Conservation (phyloP, 1,140 invertebrate species). For the Eriosoma lanigerum region DNA sequence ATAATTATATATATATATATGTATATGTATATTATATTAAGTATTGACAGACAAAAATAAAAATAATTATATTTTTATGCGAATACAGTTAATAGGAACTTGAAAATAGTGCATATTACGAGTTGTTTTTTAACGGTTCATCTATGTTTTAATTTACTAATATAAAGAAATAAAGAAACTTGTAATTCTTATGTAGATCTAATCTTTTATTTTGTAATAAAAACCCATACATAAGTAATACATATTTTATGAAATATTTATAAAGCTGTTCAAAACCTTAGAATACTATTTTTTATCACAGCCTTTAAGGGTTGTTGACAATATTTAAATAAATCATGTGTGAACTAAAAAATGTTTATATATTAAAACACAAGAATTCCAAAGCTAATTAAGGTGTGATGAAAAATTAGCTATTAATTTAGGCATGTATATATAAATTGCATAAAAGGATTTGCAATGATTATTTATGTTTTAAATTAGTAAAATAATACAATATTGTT, state of each 20-base stretch:
- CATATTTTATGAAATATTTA: not conserved
- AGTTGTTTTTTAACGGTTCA: not conserved
- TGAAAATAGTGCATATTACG: not conserved
- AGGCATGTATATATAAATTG: not conserved
- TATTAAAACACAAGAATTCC: not conserved
- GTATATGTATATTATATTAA: not conserved
- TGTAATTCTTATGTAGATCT: constrained; percentile 24
- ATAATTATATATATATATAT: too few relatives aligned
- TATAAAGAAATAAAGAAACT: not conserved
- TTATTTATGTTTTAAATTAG: not conserved
- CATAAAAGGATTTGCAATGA: not conserved
- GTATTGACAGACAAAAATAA: not conserved
- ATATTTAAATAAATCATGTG: constrained; percentile 40
- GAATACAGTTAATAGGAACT: constrained; percentile 26
- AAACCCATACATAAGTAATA: not conserved
- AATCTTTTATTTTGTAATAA: not conserved
- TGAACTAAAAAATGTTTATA: constrained; percentile 21
- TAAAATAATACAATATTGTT: not conserved
- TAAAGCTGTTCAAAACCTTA: constrained; percentile 18
- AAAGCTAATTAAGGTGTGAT: not conserved
- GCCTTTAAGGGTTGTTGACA: constrained; percentile 48
- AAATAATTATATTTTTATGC: not conserved
- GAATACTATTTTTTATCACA: constrained; percentile 41
- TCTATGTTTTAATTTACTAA: constrained; percentile 9
- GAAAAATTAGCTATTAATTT: too few relatives aligned